Evolutionary conservation across 2,113 vertebrate genomes (phyloP).

Genomic region (Noturus placidus): DNA sequence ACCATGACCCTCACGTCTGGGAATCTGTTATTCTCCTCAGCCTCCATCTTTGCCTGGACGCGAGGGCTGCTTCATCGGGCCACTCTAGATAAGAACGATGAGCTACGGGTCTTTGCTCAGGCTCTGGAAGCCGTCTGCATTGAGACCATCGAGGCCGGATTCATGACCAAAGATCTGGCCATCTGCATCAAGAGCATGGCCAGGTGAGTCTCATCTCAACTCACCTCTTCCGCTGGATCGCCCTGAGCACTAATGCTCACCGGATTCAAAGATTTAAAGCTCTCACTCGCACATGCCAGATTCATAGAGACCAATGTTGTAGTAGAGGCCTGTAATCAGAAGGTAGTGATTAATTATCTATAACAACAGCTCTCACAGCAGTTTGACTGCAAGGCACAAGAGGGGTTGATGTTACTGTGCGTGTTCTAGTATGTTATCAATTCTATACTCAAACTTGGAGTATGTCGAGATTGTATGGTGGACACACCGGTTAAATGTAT

Average conservation of each 20-base stretch:
- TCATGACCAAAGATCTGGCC: constrained; percentile 97
- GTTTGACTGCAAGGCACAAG: not conserved
- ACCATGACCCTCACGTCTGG: not conserved
- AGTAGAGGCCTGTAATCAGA: not conserved
- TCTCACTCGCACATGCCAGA: not conserved
- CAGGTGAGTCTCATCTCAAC: constrained; percentile 75
- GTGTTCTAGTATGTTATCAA: not conserved
- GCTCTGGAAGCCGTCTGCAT: constrained; percentile 90
- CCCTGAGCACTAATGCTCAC: not conserved
- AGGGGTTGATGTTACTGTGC: not conserved
- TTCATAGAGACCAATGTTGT: not conserved
- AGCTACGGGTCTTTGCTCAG: constrained; percentile 81
- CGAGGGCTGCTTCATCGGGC: constrained; percentile 91
- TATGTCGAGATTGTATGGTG: not conserved
- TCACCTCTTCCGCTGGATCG: not conserved
- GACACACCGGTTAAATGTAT: not conserved
- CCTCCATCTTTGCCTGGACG: constrained; percentile 98
- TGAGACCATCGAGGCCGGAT: constrained; percentile 95
- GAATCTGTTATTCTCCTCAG: constrained; percentile 63
- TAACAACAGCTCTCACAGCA: not conserved
- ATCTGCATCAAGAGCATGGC: constrained; percentile 94
- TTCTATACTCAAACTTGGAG: not conserved
- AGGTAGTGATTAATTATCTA: not conserved
- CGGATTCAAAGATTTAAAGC: not conserved
- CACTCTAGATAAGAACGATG: constrained; percentile 85